Conservation (phyloP, 2,888 invertebrate genomes). For the Tenodera sinensis region DNA sequence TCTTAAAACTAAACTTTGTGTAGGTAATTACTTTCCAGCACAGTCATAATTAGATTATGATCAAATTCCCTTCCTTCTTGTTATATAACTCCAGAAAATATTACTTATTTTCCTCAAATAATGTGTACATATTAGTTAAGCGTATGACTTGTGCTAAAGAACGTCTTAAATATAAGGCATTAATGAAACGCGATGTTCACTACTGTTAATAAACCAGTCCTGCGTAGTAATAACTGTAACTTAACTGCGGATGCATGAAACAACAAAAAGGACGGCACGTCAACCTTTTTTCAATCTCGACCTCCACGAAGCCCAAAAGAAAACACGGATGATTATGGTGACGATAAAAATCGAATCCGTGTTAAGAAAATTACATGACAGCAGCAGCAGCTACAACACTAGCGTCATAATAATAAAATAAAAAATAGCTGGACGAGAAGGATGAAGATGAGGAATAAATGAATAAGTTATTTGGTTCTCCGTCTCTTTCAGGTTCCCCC, state of each 20-base stretch:
- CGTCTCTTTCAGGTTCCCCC: neutral
- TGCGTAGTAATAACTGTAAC: neutral
- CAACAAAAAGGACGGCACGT: neutral
- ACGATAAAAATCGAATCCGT: neutral
- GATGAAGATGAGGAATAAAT: neutral
- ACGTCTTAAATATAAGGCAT: neutral
- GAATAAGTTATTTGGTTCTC: neutral
- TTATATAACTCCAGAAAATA: too few relatives aligned
- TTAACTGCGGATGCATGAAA: neutral
- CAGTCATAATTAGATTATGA: too few relatives aligned
- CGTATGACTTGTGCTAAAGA: neutral
- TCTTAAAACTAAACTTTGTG: too few relatives aligned
- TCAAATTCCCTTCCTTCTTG: too few relatives aligned
- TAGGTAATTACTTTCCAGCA: too few relatives aligned
- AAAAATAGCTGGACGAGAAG: neutral
- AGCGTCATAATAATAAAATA: neutral
- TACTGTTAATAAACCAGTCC: neutral
- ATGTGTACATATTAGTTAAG: neutral
- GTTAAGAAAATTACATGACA: neutral
- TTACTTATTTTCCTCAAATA: too few relatives aligned
- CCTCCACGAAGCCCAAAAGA: neutral
- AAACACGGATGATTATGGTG: neutral
- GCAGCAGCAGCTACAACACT: neutral
- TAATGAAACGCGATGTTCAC: neutral
- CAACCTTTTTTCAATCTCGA: neutral